phyloP scores from a whole-genome alignment of 2,888 invertebrate genomes.

The Drosophila colorata region DNA sequence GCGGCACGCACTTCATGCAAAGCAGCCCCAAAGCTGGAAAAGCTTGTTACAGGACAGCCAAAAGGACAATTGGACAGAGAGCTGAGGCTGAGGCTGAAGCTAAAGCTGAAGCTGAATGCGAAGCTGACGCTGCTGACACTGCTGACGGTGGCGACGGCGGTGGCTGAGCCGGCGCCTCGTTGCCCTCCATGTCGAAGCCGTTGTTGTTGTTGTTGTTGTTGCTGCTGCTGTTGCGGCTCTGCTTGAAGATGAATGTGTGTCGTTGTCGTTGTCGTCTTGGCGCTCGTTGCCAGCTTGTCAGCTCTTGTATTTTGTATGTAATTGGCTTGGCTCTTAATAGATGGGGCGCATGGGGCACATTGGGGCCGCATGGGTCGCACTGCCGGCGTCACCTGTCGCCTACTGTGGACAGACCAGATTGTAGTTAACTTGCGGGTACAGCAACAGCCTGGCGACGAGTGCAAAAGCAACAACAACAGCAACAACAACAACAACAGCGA shows the following conservation, averaged over 20 bases:
- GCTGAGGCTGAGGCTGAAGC: not conserved
- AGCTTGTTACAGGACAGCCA: conserved; percentile 67
- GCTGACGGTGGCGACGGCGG: conserved; percentile 35
- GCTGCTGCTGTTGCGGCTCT: conserved; percentile 52
- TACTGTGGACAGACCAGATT: conserved; percentile 56
- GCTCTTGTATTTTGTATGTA: conserved; percentile 77
- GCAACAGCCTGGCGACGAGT: conserved; percentile 31
- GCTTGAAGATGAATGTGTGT: conserved; percentile 77
- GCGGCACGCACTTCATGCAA: conserved; percentile 69
- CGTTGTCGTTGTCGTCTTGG: conserved; percentile 49
- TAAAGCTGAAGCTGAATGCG: too few species aligned
- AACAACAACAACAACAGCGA: conserved; percentile 13
- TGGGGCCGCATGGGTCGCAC: conserved; percentile 31
- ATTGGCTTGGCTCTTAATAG: conserved; percentile 70
- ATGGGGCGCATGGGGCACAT: conserved; percentile 25
- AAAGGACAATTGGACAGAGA: conserved; percentile 34
- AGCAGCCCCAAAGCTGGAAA: conserved; percentile 36
- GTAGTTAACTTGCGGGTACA: conserved; percentile 51
- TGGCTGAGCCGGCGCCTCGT: conserved; percentile 70
- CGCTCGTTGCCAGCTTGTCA: conserved; percentile 52
- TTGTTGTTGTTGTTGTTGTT: conserved; percentile 38
- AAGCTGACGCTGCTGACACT: conserved; percentile 5
- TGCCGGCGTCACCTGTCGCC: conserved; percentile 76
- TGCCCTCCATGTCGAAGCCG: conserved; percentile 14
- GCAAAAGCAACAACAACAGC: conserved; percentile 28